Base-by-base conservation (phyloP, 2,888 invertebrate genomes). In the Resseliella maxima region DNA sequence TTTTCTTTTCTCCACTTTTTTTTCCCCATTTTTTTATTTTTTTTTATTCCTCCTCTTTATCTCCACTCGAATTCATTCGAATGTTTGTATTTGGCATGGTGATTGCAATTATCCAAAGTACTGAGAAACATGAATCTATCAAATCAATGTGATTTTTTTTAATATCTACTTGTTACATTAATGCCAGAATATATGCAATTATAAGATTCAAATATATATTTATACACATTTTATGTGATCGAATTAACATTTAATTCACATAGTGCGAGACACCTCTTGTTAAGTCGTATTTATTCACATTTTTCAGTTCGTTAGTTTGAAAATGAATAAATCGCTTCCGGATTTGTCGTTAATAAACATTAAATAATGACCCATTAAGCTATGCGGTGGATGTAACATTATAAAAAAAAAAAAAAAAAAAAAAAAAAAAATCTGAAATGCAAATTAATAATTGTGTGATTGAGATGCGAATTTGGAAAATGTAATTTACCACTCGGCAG, bases 361-460 rank as follows among this genome's bases (percentile, higher is more conserved):
- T 72, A 18, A 72, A 31, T 72, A 72, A 72, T 15, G 72, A 31
- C 10, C 24, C 35, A 72, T 72, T 72, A 31, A 31, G 72, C 35
- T 35, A 72, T 72, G 27, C 72, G 31, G 35, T 31, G 35, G 15
- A 27, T 18, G 15, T 31, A 50, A 8, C 2, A 50, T 41, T 41
- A 18, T 50, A 50, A n/a, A 59, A 59, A 59, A n/a, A 12, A n/a
- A 24, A 6, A n/a, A 81, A 35, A 64, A n/a, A 24, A n/a, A 24
- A 64, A 27, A 64, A 64, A 64, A 24, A n/a, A 3, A 27, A 27
- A 27, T 27, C 15, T 31, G 83, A 38, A 38, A 83, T 24, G 38
- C 83, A 83, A 83, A 83, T 83, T 83, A 83, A 83, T 83, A 83
- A 83, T 24, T 38, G 72, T 72, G 72, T 38, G 36, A 83, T 83